A percentile compares a stretch with the other conserved stretches of the same genome.
Conservation (phyloP, 35 echinoderm and acorn worm species). For the Holothuria glaberrima region DNA sequence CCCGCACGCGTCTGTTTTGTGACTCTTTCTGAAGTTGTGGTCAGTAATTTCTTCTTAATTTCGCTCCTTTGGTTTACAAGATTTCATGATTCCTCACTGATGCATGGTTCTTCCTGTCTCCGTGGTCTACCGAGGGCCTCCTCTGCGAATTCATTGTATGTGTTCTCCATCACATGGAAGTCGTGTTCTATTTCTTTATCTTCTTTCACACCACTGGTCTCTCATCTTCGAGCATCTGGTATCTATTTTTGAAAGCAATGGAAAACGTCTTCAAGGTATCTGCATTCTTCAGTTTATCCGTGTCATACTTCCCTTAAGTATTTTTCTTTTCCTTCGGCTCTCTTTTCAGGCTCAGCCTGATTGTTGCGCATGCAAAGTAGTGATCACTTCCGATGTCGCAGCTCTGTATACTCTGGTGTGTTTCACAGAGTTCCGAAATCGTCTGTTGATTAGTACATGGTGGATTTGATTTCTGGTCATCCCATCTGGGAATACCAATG, state of each 20-base stretch:
- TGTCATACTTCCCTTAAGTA: neutral
- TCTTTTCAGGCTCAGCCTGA: neutral
- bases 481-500: neutral
- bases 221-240: neutral
- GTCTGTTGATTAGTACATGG: neutral
- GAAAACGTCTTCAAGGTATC: neutral
- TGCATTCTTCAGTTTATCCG: neutral
- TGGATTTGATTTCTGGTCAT: slow-evolving; percentile 8
- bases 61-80: neutral
- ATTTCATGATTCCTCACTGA: neutral
- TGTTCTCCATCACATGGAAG: neutral
- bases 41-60: neutral
- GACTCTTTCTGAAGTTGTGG: neutral
- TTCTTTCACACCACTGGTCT: no score
- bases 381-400: neutral
- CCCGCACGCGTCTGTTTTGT: neutral
- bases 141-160: slow-evolving; percentile 7
- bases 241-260: neutral
- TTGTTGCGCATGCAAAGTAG: neutral
- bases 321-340: neutral
- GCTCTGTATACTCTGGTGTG: neutral
- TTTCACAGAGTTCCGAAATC: neutral
- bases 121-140: neutral
- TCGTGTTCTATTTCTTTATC: neutral
- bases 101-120: neutral